Conservation (phyloP, 1,140 invertebrate species). For the Tachypleus tridentatus region DNA sequence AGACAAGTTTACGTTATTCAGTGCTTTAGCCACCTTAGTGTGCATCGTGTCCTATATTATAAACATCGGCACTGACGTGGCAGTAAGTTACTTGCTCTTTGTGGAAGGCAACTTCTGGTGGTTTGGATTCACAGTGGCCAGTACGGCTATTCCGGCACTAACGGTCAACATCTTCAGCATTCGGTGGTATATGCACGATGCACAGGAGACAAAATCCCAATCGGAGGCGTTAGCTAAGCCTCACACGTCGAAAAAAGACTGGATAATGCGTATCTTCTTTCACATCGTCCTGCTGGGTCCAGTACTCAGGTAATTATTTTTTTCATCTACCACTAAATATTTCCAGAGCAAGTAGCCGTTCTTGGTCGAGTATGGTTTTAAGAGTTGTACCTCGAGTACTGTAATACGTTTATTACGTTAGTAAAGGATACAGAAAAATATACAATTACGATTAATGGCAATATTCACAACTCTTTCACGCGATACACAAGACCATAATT, state of each 20-base stretch:
- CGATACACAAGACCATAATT: too few species aligned
- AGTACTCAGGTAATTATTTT: slow-evolving; percentile 21
- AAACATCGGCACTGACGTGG: slow-evolving; percentile 18
- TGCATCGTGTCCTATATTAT: slow-evolving; percentile 17
- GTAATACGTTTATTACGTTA: too few species aligned
- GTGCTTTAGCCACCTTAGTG: slow-evolving; percentile 9
- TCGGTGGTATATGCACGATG: slow-evolving; percentile 22
- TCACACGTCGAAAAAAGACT: slow-evolving; percentile 4
- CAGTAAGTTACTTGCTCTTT: slow-evolving; percentile 22
- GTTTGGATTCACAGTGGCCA: slow-evolving; percentile 19
- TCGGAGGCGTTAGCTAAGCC: slow-evolving; percentile 1
- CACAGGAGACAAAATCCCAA: slow-evolving; percentile 12
- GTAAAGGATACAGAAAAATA: too few species aligned
- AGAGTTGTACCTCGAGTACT: too few species aligned
- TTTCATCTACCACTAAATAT: too few species aligned
- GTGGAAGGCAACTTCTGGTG: slow-evolving; percentile 19
- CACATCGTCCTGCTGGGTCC: slow-evolving; percentile 25
- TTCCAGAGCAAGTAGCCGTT: too few species aligned
- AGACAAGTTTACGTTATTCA: not conserved
- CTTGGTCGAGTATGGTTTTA: too few species aligned
- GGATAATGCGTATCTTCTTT: slow-evolving; percentile 21
- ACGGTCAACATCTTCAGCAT: slow-evolving; percentile 24
- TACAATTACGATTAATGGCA: too few species aligned
- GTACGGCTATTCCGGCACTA: slow-evolving; percentile 21
- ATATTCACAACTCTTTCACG: too few species aligned